These are phyloP conservation scores for Labeo catla DNA, from an alignment of 2,113 vertebrate genomes.

Conservation along the genomic window DNA sequence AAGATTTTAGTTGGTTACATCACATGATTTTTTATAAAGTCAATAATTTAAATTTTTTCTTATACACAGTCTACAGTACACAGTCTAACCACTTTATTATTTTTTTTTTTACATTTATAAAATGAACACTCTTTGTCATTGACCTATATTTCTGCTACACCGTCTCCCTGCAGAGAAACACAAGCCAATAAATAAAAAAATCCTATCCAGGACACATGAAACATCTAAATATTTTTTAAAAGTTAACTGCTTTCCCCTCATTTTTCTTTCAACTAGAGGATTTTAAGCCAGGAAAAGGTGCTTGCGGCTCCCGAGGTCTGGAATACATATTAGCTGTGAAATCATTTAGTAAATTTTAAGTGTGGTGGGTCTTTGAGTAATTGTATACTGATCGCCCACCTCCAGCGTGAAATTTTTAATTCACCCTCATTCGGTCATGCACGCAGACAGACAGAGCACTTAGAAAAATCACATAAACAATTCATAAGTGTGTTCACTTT, in stretches of 20 bases:
- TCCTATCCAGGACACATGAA: constrained; percentile 1
- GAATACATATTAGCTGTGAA: constrained; percentile 36
- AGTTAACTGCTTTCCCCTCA: not conserved
- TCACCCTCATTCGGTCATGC: constrained; percentile 13
- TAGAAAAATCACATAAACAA: constrained; percentile 28
- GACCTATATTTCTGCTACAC: not conserved
- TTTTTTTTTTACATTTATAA: not conserved
- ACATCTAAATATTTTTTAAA: not conserved
- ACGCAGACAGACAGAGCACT: constrained; percentile 19
- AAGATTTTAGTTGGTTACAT: not conserved
- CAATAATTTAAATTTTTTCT: not conserved
- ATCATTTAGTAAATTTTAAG: not conserved
- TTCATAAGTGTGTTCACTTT: constrained; percentile 43
- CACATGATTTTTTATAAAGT: not conserved
- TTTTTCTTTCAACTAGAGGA: not conserved
- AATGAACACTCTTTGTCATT: not conserved
- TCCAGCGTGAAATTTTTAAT: constrained; percentile 36
- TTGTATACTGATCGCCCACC: constrained; percentile 15
- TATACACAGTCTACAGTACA: too few relatives aligned
- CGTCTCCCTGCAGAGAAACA: not conserved
- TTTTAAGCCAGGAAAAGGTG: not conserved
- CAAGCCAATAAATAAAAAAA: not conserved
- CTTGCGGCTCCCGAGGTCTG: not conserved
- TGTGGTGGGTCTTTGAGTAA: constrained; percentile 35
- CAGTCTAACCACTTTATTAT: not conserved